A percentile compares a stretch with the other conserved stretches of the same genome.
phyloP scores from a whole-genome alignment of 2,888 invertebrate species.

The Neria commutata region DNA sequence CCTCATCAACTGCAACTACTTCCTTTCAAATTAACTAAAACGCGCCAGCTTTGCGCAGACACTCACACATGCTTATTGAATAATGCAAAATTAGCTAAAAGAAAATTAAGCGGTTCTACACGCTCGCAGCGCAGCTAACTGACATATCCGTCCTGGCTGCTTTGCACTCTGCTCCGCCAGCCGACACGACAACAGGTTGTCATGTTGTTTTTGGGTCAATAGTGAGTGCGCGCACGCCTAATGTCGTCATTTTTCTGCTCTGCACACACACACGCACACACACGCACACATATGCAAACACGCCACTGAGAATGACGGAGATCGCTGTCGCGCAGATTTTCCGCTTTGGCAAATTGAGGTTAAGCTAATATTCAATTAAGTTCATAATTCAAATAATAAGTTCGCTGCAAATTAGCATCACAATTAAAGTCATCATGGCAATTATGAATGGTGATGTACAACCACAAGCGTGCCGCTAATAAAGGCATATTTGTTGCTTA shows the following conservation, averaged over 20 bases:
- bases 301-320: too few relatives aligned
- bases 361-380: too few relatives aligned
- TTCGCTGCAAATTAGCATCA: not conserved
- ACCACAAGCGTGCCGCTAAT: too few relatives aligned
- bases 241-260: not conserved
- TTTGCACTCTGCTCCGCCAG: not conserved
- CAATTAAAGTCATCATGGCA: too few relatives aligned
- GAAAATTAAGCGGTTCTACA: not conserved
- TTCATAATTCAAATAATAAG: not conserved
- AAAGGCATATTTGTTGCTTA: too few relatives aligned
- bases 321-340: not conserved
- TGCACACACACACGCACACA: not conserved
- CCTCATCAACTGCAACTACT: slow-evolving; percentile 37
- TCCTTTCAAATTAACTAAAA: too few relatives aligned
- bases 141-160: not conserved
- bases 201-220: not conserved
- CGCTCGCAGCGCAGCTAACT: not conserved
- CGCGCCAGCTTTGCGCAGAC: too few relatives aligned
- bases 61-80: too few relatives aligned
- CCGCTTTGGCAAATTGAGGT: too few relatives aligned
- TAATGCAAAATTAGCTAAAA: not conserved
- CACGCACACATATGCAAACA: not conserved
- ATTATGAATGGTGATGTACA: too few relatives aligned
- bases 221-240: slow-evolving; percentile 1
- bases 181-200: not conserved